Evolutionary conservation across 2,888 invertebrate species (phyloP).

Genomic region (Napeogenes sylphis): DNA sequence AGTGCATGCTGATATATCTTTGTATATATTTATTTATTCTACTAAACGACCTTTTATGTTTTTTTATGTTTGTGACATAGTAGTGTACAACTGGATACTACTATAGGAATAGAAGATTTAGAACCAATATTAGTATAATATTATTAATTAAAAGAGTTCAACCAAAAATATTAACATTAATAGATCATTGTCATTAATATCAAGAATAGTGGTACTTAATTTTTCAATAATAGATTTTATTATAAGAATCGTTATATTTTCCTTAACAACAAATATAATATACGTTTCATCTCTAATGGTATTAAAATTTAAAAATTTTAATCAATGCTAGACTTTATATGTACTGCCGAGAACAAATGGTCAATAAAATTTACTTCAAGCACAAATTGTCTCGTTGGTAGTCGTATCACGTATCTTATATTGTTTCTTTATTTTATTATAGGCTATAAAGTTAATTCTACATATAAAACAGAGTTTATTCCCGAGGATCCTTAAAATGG

Average conservation of each 20-base stretch:
- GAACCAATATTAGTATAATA: no score
- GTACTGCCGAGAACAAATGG: slow-evolving; percentile 21
- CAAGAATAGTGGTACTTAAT: no score
- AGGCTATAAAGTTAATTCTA: slow-evolving; percentile 20
- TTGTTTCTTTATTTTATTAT: slow-evolving; percentile 21
- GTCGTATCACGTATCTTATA: slow-evolving; percentile 24
- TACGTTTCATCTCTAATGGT: not conserved
- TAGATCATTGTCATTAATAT: no score
- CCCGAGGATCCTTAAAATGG: not conserved
- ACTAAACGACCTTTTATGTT: no score
- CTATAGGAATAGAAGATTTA: no score
- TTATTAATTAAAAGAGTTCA: no score
- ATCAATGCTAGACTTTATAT: slow-evolving; percentile 23
- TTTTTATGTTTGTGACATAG: no score
- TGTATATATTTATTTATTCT: no score
- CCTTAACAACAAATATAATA: not conserved
- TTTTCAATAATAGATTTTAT: no score
- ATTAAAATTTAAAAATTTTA: slow-evolving; percentile 22
- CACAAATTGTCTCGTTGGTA: slow-evolving; percentile 15
- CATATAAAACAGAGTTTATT: slow-evolving; percentile 7
- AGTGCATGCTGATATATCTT: no score
- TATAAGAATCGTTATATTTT: not conserved
- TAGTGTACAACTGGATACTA: no score
- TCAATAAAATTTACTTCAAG: slow-evolving; percentile 19
- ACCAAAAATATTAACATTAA: no score